phyloP scores from a whole-genome alignment of 2,888 invertebrate genomes.

The Myopa tessellatipennis region DNA sequence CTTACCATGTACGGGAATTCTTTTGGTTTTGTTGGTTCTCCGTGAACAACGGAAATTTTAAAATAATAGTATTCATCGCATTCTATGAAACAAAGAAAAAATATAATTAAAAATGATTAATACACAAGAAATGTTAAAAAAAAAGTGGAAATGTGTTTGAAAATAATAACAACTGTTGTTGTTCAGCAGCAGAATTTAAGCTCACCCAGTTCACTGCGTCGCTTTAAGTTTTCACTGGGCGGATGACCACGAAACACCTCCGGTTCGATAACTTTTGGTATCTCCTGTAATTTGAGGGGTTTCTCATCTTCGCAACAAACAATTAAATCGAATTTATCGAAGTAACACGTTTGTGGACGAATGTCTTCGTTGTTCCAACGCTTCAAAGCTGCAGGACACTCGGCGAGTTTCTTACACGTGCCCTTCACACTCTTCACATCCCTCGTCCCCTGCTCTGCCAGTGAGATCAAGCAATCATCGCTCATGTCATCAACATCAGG shows the following conservation, averaged over 20 bases:
- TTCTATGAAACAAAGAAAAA: conserved; percentile 40
- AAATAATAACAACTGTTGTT: no score
- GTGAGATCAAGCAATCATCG: conserved; percentile 51
- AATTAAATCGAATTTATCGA: conserved; percentile 58
- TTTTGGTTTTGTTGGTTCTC: conserved; percentile 38
- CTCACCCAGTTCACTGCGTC: conserved; percentile 54
- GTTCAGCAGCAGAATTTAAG: not conserved
- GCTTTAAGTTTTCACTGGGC: conserved; percentile 25
- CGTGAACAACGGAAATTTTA: conserved; percentile 40
- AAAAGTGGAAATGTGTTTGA: no score
- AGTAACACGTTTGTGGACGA: conserved; percentile 60
- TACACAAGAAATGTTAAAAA: not conserved
- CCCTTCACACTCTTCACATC: conserved; percentile 43
- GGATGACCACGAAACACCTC: not conserved
- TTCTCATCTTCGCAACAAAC: conserved; percentile 53
- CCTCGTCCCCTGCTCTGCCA: conserved; percentile 46
- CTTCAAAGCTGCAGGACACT: conserved; percentile 53
- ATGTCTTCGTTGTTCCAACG: conserved; percentile 52
- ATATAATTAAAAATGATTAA: not conserved
- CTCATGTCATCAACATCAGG: conserved; percentile 51
- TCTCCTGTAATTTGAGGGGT: not conserved
- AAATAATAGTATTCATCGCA: conserved; percentile 44
- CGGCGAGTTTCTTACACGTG: conserved; percentile 52
- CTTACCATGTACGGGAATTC: conserved; percentile 53
- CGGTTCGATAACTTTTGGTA: not conserved